Conservation (phyloP, 2,797 vertebrate species). For the Hylomyscus alleni region DNA sequence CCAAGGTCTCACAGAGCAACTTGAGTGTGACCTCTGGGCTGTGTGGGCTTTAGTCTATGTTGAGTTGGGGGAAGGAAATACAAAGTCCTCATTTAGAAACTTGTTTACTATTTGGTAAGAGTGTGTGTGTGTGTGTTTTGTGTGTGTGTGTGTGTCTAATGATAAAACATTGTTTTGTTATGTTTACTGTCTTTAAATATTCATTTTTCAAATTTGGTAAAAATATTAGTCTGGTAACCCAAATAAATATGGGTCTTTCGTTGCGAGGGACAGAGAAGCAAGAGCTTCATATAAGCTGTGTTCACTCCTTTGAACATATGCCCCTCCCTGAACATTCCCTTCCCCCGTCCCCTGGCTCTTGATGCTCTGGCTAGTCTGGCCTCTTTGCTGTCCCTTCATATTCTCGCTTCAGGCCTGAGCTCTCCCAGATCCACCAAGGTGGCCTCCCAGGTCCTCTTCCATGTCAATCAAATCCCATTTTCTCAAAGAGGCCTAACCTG, state of each 20-base stretch:
- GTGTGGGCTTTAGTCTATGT: fast-evolving
- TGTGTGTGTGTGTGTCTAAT: background rate
- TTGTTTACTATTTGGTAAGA: background rate
- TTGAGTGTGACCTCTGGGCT: too few species aligned
- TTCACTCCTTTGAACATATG: too few species aligned
- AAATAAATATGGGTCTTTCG: background rate
- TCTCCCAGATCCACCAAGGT: background rate
- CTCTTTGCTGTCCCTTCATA: too few species aligned
- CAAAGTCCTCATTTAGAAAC: background rate
- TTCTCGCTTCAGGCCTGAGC: background rate
- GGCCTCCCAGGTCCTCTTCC: background rate
- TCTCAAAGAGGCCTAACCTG: background rate
- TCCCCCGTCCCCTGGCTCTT: fast-evolving
- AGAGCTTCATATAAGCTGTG: background rate
- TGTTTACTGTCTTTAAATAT: background rate
- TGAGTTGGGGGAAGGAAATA: background rate
- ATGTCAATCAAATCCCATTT: background rate
- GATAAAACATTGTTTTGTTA: background rate
- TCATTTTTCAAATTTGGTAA: conserved; percentile 7
- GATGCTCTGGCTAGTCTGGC: fast-evolving
- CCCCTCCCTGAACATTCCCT: fast-evolving
- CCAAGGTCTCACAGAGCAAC: background rate
- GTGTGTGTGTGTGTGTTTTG: background rate
- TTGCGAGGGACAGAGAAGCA: background rate
- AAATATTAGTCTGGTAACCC: background rate